Conservation (phyloP, 2,797 vertebrate genomes). For the Sebastes umbrosus region DNA sequence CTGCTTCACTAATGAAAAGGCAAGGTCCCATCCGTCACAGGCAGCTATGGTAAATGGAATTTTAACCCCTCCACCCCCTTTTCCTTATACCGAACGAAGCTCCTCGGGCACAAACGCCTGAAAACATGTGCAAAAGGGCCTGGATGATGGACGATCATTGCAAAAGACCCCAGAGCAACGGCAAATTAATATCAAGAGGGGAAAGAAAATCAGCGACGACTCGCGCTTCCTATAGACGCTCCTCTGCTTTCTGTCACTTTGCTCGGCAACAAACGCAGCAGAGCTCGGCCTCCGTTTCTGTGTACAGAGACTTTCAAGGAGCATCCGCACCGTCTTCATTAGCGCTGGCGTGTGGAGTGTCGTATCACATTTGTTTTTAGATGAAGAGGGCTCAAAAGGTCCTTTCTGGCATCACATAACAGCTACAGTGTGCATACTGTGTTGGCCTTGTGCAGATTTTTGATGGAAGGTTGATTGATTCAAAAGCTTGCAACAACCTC, state of each 20-base stretch:
- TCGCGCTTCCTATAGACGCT: conserved; percentile 1
- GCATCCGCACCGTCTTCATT: neutral
- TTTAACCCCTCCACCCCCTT: conserved; percentile 46
- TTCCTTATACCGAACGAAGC: conserved; percentile 3
- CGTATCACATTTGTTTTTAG: neutral
- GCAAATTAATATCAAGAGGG: conserved; percentile 58
- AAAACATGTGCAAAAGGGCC: conserved; percentile 50
- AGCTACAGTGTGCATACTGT: neutral
- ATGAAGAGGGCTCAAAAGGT: neutral
- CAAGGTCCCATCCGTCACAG: conserved; percentile 76
- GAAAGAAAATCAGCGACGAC: conserved; percentile 14
- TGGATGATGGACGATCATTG: conserved; percentile 65
- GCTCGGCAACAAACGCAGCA: neutral
- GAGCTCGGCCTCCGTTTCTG: neutral
- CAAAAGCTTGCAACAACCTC: neutral
- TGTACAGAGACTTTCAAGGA: neutral
- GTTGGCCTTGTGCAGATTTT: neutral
- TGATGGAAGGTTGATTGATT: neutral
- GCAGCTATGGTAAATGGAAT: conserved; percentile 72
- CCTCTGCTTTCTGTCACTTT: conserved; percentile 19
- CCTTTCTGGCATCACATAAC: neutral
- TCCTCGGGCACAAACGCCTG: conserved; percentile 46
- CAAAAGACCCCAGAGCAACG: conserved; percentile 32
- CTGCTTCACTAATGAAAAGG: conserved; percentile 77
- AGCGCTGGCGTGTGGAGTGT: neutral